Evolutionary conservation across 2,888 invertebrate species (phyloP).

Genomic region (Eristalis pertinax): DNA sequence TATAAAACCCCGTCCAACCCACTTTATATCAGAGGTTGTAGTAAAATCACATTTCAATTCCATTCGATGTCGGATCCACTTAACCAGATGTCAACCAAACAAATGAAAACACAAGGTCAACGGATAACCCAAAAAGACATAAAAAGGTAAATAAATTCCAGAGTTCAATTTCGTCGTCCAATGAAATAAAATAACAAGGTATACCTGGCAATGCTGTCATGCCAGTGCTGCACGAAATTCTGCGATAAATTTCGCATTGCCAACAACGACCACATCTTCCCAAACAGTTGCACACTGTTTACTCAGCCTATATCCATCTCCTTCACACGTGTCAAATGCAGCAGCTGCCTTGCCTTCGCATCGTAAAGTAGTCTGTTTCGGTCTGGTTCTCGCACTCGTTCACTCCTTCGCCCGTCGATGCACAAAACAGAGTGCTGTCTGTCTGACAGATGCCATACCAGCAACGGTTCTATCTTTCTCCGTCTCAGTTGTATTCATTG

Average conservation of each 20-base stretch:
- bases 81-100: no score
- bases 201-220: constrained; percentile 27
- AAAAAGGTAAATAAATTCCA: not conserved
- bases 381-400: not conserved
- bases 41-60: no score
- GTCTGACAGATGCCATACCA: not conserved
- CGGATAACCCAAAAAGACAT: no score
- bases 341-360: not conserved
- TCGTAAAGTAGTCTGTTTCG: not conserved
- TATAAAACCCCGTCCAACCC: no score
- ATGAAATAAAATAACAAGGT: not conserved
- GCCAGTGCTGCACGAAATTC: constrained; percentile 30
- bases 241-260: constrained; percentile 3
- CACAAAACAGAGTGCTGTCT: constrained; percentile 43
- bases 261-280: constrained; percentile 14
- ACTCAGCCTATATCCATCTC: not conserved
- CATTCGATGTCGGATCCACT: no score
- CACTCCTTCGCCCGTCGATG: not conserved
- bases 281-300: constrained; percentile 14
- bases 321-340: not conserved
- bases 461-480: constrained; percentile 29
- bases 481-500: constrained; percentile 64
- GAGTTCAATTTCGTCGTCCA: no score
- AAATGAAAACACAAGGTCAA: no score
- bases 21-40: no score